Evolutionary conservation across 2,113 vertebrate species (phyloP).

Genomic region (Microcebus griseorufus): DNA sequence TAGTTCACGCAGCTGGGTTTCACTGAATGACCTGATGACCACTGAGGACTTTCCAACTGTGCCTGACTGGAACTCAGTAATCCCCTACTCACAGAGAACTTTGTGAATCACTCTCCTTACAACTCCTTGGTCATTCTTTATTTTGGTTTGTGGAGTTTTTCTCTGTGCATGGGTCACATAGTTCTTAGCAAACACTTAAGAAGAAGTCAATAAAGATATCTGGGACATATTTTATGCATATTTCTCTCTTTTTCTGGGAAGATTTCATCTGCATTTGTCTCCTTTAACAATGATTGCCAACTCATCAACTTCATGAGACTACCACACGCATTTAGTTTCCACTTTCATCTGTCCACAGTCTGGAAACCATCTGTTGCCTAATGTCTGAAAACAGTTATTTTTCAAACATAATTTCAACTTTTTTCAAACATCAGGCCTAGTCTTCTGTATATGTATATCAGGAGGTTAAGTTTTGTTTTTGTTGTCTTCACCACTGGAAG

Average conservation of each 20-base stretch:
- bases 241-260: neutral
- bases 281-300: neutral
- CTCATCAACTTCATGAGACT: neutral
- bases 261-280: neutral
- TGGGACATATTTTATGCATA: neutral
- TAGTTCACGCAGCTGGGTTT: neutral
- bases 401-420: neutral
- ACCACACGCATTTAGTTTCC: neutral
- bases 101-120: neutral
- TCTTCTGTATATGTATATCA: neutral
- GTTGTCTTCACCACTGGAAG: neutral
- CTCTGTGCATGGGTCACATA: neutral
- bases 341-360: neutral
- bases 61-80: neutral
- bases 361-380: neutral
- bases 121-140: neutral
- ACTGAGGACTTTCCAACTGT: neutral
- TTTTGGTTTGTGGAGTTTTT: neutral
- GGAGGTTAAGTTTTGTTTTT: neutral
- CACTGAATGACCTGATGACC: neutral
- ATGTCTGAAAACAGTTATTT: neutral
- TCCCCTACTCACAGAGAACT: neutral
- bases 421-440: neutral
- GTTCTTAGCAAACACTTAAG: neutral
- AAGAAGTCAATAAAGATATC: neutral